phyloP scores from a whole-genome alignment of 2,113 vertebrate species.

The Phoenicopterus ruber region DNA sequence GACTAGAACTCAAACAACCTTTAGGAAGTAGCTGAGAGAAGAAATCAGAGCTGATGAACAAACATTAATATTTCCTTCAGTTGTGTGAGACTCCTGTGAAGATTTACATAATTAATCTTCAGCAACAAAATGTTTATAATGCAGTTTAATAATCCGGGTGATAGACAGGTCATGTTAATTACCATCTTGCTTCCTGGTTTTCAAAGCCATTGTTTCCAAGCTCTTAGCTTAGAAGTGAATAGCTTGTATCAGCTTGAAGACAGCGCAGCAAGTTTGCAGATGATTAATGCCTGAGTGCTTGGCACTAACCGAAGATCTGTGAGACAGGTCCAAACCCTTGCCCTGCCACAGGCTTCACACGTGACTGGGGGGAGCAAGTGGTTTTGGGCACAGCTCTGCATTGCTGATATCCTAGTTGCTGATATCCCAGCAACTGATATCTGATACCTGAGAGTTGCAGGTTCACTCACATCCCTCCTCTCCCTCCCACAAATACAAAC shows the following conservation, averaged over 20 bases:
- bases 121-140: constrained; percentile 39
- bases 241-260: constrained; percentile 8
- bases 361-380: not conserved
- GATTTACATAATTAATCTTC: constrained; percentile 59
- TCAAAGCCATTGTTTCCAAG: constrained; percentile 38
- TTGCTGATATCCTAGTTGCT: not conserved
- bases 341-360: not conserved
- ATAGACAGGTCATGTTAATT: constrained; percentile 47
- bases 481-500: not conserved
- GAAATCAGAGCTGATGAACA: constrained; percentile 12
- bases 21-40: not conserved
- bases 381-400: not conserved
- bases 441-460: not conserved
- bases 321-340: not conserved
- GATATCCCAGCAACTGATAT: not conserved
- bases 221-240: not conserved
- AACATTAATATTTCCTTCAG: constrained; percentile 20
- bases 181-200: constrained; percentile 11
- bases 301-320: not conserved
- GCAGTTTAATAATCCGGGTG: constrained; percentile 38
- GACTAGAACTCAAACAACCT: not conserved
- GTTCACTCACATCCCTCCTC: not conserved
- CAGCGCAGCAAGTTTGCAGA: not conserved
- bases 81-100: constrained; percentile 10
- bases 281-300: constrained; percentile 25